phyloP scores from a whole-genome alignment of 1,140 invertebrate genomes.

The roundworm (Caenorhabditis elegans) region DNA sequence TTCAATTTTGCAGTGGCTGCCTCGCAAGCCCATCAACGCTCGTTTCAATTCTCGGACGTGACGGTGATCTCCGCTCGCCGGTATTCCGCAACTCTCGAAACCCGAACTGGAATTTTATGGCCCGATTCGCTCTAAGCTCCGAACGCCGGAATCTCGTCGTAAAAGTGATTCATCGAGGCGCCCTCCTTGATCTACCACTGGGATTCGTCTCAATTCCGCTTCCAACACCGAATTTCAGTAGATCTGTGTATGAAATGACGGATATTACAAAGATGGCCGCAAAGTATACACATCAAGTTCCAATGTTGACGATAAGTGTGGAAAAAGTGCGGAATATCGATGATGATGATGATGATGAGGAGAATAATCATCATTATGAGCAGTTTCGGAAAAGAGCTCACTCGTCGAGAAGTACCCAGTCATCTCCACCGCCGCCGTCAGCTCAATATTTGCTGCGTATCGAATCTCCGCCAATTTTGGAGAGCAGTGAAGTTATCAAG shows the following conservation, averaged over 20 bases:
- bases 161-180: neutral
- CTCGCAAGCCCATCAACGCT: neutral
- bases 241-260: neutral
- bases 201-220: neutral
- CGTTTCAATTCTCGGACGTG: neutral
- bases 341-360: neutral
- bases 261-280: neutral
- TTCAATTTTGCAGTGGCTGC: neutral
- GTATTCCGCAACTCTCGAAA: neutral
- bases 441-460: too few species aligned
- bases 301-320: neutral
- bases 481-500: conserved; percentile 17
- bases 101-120: neutral
- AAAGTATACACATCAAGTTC: neutral
- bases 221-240: neutral
- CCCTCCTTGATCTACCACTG: neutral
- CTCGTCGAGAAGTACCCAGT: neutral
- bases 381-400: neutral
- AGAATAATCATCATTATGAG: neutral
- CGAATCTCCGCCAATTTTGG: neutral
- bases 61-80: neutral
- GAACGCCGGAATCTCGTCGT: neutral
- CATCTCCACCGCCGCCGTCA: neutral
- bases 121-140: neutral
- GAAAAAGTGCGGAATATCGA: neutral